Base-by-base conservation (phyloP, 2,888 invertebrate species). In the Plutella xylostella region DNA sequence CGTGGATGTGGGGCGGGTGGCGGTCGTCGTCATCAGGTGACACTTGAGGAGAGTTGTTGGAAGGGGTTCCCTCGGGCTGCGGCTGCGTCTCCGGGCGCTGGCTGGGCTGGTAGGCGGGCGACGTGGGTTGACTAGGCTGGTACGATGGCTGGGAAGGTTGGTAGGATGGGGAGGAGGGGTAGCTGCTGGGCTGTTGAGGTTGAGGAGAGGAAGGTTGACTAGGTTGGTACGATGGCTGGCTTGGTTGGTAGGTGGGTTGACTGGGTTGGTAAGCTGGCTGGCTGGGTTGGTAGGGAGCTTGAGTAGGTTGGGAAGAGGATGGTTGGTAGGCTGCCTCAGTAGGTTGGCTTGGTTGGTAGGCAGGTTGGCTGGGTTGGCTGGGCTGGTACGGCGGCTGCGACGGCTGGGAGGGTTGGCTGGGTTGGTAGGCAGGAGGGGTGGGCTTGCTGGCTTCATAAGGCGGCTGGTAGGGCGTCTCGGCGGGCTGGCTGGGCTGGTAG, bases 1-100 rank as follows among this genome's bases (percentile, higher is more conserved):
- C 87, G 60, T 92, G 90, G 53, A 93, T 90, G 54, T 92, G 91
- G 2, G 92, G 90, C 34, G 91, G 91, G 60, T 92, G 92, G 45
- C 87, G 88, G 42, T 86, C 77, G 21, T 89, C 89, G 31, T 89
- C 89, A 33, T 59, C 58, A 33, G 59, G 44, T 11, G 47, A 15
- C 11, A 34, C 33, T 49, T 14, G 47, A 35, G 4, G 54, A 35
- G 7, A 49, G 48, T 46, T 50, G 41, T 22, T 49, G 40, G 54
- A 42, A 4, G 45, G 37, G 40, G 60, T 54, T 4, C 54, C 49
- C 25, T 51, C 52, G 49, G 55, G 57, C 45, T 49, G 52, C 12
- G 52, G 47, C 20, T 47, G 48, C 42, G 50, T 45, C 53, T 51
- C 51, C 49, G 42, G 51, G 49, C 55, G 57, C 45, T 49, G 52